Evolutionary conservation across 2,113 vertebrate species (phyloP).

Genomic region (Lates calcarifer): DNA sequence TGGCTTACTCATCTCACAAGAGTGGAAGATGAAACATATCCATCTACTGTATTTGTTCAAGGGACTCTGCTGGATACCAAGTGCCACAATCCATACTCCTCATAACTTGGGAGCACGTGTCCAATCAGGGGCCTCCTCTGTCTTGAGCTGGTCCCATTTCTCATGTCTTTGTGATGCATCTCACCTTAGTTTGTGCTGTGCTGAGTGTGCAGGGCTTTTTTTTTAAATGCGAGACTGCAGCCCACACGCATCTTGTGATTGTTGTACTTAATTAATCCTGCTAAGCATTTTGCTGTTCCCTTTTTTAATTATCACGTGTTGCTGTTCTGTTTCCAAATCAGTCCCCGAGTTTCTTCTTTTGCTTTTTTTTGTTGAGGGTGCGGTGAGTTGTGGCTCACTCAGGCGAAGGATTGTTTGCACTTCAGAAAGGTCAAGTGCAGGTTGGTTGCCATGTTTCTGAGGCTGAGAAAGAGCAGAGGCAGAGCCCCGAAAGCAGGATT

Average conservation of each 20-base stretch:
- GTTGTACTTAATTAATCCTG: constrained; percentile 59
- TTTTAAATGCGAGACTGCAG: constrained; percentile 5
- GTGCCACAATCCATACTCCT: constrained; percentile 42
- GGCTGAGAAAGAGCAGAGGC: constrained; percentile 45
- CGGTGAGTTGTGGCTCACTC: constrained; percentile 18
- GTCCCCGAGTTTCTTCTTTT: background rate
- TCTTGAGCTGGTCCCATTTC: constrained; percentile 40
- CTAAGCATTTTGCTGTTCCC: constrained; percentile 47
- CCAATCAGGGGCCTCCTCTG: constrained; percentile 20
- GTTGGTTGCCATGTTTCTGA: constrained; percentile 48
- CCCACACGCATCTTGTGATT: constrained; percentile 35
- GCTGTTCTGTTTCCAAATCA: constrained; percentile 37
- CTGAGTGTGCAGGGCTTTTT: constrained; percentile 43
- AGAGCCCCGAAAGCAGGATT: constrained; percentile 23
- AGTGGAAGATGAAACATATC: constrained; percentile 64
- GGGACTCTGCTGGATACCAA: constrained; percentile 47
- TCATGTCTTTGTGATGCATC: constrained; percentile 33
- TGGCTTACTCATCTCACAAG: constrained; percentile 41
- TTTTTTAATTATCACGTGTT: constrained; percentile 45
- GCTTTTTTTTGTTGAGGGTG: constrained; percentile 1
- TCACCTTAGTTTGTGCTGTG: constrained; percentile 23
- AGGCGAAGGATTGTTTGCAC: constrained; percentile 48
- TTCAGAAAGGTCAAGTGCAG: constrained; percentile 59
- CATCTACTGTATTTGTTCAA: constrained; percentile 51
- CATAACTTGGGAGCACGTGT: constrained; percentile 25